Evolutionary conservation across 2,797 vertebrate genomes (phyloP).

Genomic region (Crenichthys baileyi): DNA sequence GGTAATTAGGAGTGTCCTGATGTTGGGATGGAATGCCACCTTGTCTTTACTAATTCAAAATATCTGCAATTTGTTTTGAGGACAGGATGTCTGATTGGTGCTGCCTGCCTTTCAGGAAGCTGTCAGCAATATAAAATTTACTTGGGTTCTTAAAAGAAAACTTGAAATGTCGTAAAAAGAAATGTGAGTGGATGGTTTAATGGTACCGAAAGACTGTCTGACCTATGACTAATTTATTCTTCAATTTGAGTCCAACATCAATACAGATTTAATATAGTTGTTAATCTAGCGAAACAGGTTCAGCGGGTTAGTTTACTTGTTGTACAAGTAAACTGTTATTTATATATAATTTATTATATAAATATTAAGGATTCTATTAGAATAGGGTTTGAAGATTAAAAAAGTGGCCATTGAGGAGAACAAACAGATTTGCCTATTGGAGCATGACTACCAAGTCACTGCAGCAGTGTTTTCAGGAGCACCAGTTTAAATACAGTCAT

Average conservation of each 20-base stretch:
- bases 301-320: too few relatives aligned
- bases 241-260: too few relatives aligned
- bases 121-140: slow-evolving; percentile 12
- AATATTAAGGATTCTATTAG: too few relatives aligned
- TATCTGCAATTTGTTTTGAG: slow-evolving; percentile 20
- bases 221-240: not conserved
- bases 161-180: not conserved
- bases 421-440: too few relatives aligned
- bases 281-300: too few relatives aligned
- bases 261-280: too few relatives aligned
- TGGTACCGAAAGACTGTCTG: not conserved
- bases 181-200: not conserved
- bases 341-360: too few relatives aligned
- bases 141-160: slow-evolving; percentile 17
- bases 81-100: slow-evolving; percentile 13
- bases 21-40: slow-evolving; percentile 33
- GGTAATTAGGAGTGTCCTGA: slow-evolving; percentile 75
- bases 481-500: not conserved
- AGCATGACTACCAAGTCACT: not conserved
- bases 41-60: slow-evolving; percentile 48
- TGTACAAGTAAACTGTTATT: too few relatives aligned
- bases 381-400: too few relatives aligned
- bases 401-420: too few relatives aligned
- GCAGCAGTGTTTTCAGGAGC: not conserved
- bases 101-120: slow-evolving; percentile 21